phyloP scores from a whole-genome alignment of 2,888 invertebrate genomes.

The Drosophila merina region DNA sequence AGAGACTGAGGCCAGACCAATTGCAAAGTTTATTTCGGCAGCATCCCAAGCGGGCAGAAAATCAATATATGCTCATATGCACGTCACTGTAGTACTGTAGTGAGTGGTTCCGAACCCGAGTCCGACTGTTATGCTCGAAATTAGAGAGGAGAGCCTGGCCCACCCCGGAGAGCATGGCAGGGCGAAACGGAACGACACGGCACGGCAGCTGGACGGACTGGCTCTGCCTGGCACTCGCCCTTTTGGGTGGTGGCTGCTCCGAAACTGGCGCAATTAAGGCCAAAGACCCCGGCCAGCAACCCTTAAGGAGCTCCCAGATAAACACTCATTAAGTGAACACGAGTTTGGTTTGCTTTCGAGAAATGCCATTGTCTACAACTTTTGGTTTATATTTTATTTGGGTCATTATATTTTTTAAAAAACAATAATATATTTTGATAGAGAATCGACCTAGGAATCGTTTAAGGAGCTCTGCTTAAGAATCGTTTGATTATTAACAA shows the following conservation, averaged over 20 bases:
- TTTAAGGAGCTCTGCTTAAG: no score
- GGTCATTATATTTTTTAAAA: background rate
- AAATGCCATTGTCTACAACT: background rate
- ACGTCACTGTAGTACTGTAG: background rate
- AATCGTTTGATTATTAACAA: no score
- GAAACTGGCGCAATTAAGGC: constrained; percentile 64
- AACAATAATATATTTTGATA: no score
- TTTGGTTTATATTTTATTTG: background rate
- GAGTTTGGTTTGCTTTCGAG: constrained; percentile 10
- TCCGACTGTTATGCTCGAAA: constrained; percentile 2
- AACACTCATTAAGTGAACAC: constrained; percentile 28
- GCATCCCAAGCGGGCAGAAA: constrained; percentile 67
- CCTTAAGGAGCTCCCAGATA: constrained; percentile 43
- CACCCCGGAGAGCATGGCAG: constrained; percentile 21
- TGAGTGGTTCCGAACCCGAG: constrained; percentile 3
- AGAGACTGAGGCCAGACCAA: constrained; percentile 59
- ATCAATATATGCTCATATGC: constrained; percentile 54
- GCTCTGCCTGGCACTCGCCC: constrained; percentile 8
- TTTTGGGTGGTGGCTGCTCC: constrained; percentile 49
- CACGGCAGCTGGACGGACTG: constrained; percentile 34
- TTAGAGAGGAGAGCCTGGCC: constrained; percentile 5
- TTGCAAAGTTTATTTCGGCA: constrained; percentile 66
- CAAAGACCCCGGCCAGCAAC: constrained; percentile 65
- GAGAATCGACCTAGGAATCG: no score
- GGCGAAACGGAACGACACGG: background rate